Evolutionary conservation across 2,113 vertebrate genomes (phyloP).

Genomic region (Proterorhinus semilunaris): DNA sequence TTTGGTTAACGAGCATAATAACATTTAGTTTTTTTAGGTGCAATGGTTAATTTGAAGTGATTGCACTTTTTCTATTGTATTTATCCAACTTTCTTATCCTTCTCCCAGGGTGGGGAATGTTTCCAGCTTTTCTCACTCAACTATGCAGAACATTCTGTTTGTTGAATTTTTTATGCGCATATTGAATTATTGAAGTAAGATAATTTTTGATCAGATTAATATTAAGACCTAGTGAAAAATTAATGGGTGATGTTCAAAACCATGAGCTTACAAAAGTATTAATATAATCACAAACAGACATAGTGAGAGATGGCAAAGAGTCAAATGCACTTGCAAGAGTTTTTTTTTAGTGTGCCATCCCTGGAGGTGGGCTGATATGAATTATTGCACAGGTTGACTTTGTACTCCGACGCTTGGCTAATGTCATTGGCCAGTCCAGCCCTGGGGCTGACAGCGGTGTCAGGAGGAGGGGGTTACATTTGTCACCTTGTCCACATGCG

Average conservation of each 20-base stretch:
- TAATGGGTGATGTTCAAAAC: conserved; percentile 61
- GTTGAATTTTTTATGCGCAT: conserved; percentile 74
- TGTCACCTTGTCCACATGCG: conserved; percentile 52
- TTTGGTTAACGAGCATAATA: conserved; percentile 4
- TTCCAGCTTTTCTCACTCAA: conserved; percentile 29
- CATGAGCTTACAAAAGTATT: conserved; percentile 63
- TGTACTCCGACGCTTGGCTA: conserved; percentile 26
- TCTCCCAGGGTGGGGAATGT: conserved; percentile 29
- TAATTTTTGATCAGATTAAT: conserved; percentile 81
- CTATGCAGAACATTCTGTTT: conserved; percentile 65
- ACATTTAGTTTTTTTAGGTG: conserved; percentile 27
- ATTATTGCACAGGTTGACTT: conserved; percentile 43
- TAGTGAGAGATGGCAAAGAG: conserved; percentile 25
- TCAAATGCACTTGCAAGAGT: conserved; percentile 22
- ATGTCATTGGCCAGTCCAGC: conserved; percentile 50
- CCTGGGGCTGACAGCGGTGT: conserved; percentile 28
- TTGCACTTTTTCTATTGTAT: not conserved
- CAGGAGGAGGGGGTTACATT: conserved; percentile 30
- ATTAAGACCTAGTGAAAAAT: conserved; percentile 77
- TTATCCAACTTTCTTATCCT: conserved; percentile 28
- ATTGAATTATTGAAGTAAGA: conserved; percentile 76
- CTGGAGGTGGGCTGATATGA: conserved; percentile 48
- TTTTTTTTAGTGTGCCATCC: conserved; percentile 37
- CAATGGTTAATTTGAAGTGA: conserved; percentile 6
- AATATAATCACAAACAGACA: conserved; percentile 71